Conservation (phyloP, 1,140 invertebrate genomes). For the Homarus americanus region DNA sequence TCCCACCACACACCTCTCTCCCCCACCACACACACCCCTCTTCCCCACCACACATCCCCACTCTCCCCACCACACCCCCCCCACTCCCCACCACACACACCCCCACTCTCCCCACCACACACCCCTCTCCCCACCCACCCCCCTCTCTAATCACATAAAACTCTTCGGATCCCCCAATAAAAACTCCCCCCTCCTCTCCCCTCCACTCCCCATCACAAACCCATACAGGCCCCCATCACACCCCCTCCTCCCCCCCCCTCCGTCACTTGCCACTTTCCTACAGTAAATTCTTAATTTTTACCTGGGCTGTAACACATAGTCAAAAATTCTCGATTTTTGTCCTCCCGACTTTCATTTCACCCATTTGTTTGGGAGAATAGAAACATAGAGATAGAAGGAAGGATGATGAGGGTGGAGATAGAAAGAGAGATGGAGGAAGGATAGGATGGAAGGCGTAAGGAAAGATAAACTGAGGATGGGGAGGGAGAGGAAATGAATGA, state of each 20-base stretch:
- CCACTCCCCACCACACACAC: not conserved
- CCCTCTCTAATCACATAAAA: no score
- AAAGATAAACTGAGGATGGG: no score
- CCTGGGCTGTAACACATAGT: conserved; percentile 40
- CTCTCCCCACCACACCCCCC: not conserved
- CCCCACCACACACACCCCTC: not conserved
- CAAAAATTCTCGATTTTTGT: conserved; percentile 46
- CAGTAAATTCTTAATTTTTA: conserved; percentile 67
- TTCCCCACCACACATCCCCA: not conserved
- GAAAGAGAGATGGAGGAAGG: not conserved
- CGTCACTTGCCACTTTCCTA: conserved; percentile 58
- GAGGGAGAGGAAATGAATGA: not conserved
- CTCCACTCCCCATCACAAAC: not conserved
- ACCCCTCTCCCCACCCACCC: no score
- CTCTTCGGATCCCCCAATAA: not conserved
- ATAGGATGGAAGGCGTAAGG: not conserved
- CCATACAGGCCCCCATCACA: not conserved
- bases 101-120: no score
- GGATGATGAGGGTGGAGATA: no score
- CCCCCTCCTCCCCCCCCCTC: not conserved
- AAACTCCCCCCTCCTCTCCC: not conserved
- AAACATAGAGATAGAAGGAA: no score
- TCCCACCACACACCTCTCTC: not conserved
- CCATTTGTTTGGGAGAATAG: not conserved
- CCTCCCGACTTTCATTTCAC: conserved; percentile 45